Evolutionary conservation across 92 coral and sea anemone species (phyloP).

Genomic region (Zoanthus sansibaricus): DNA sequence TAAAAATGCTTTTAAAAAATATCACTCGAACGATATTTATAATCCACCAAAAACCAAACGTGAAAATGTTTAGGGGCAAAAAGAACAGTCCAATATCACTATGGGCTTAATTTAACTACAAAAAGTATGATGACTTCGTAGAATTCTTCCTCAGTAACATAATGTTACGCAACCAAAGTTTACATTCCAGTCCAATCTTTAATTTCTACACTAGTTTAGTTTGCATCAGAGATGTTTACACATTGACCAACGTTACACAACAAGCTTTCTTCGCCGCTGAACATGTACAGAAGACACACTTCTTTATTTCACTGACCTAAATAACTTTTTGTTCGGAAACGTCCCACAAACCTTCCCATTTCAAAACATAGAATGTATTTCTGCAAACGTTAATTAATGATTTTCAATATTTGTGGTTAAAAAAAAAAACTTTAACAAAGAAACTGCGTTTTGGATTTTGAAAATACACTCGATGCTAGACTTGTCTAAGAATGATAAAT

Average conservation of each 20-base stretch:
- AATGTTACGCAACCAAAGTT: background rate
- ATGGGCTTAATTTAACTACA: slow-evolving; percentile 4
- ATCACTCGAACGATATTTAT: background rate
- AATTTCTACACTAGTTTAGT: background rate
- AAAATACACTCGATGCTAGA: background rate
- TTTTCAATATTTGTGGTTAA: background rate
- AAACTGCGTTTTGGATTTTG: background rate
- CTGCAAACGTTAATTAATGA: background rate
- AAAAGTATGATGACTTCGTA: background rate
- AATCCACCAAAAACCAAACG: background rate
- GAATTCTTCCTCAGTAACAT: too few species aligned
- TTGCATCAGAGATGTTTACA: slow-evolving; percentile 12
- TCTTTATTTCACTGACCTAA: background rate
- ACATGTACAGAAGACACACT: background rate
- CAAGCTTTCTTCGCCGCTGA: background rate
- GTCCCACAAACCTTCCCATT: background rate
- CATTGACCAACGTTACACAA: background rate
- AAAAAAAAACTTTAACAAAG: background rate
- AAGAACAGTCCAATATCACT: background rate
- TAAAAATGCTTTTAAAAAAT: background rate
- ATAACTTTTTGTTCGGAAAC: background rate
- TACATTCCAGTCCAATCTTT: too few species aligned
- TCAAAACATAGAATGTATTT: background rate
- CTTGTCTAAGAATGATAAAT: background rate
- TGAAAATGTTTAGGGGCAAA: background rate